phyloP scores from a whole-genome alignment of 1,140 invertebrate genomes.

The Ceratina australensis region DNA sequence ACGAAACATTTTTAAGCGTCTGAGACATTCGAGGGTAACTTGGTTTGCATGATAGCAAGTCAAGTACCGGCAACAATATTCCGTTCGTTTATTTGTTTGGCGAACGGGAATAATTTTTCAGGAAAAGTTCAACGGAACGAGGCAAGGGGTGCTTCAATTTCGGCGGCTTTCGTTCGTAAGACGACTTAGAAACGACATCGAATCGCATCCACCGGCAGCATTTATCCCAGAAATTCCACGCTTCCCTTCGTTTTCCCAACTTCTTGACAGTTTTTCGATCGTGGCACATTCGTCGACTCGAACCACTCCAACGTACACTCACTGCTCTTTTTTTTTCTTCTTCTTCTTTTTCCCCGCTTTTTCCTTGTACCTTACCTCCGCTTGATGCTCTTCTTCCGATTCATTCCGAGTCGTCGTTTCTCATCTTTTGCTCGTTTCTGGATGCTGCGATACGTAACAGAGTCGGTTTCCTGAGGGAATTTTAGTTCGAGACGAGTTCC shows the following conservation, averaged over 20 bases:
- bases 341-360: background rate
- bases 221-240: conserved; percentile 57
- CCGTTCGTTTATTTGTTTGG: background rate
- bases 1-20: background rate
- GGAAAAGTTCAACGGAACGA: conserved; percentile 37
- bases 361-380: background rate
- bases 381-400: background rate
- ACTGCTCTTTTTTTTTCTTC: background rate
- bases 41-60: conserved; percentile 33
- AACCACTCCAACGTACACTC: conserved; percentile 11
- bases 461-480: conserved; percentile 38
- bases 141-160: conserved; percentile 54
- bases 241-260: conserved; percentile 43
- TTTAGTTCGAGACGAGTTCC: conserved; percentile 34
- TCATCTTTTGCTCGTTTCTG: conserved; percentile 4
- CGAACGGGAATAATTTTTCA: conserved; percentile 57
- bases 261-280: conserved; percentile 60
- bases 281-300: conserved; percentile 27
- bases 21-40: conserved; percentile 5
- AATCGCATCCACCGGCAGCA: conserved; percentile 51
- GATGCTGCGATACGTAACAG: conserved; percentile 32
- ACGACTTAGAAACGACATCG: conserved; percentile 62
- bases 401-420: background rate
- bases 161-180: conserved; percentile 54
- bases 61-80: background rate